These are phyloP conservation scores for Chlorodrepanis virens DNA, from an alignment of 2,113 vertebrate genomes.

Conservation along the genomic window DNA sequence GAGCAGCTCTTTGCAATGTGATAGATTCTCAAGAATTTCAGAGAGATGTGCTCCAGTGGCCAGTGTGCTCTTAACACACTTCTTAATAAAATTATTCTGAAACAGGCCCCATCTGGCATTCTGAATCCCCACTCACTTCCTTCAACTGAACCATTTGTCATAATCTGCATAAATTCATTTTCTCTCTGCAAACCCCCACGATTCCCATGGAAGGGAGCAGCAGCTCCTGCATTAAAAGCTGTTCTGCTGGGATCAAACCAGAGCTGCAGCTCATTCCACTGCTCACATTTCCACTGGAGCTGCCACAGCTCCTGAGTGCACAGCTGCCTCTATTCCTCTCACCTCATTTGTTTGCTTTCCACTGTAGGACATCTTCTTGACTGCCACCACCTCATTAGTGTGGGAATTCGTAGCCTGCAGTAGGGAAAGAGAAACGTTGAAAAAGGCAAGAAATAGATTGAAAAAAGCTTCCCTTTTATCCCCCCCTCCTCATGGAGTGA, in stretches of 20 bases:
- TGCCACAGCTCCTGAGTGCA: not conserved
- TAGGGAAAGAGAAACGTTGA: not conserved
- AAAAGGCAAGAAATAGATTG: not conserved
- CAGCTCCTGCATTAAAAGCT: not conserved
- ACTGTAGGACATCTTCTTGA: constrained; percentile 99
- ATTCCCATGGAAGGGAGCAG: not conserved
- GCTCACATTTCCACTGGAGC: not conserved
- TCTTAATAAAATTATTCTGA: not conserved
- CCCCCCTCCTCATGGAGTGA: not conserved
- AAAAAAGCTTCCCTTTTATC: not conserved
- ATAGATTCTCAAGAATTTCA: not conserved
- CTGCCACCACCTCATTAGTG: constrained; percentile 96
- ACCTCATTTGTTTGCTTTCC: constrained; percentile 98
- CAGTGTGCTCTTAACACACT: not conserved
- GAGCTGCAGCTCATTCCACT: not conserved
- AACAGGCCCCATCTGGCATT: not conserved
- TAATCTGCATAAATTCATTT: not conserved
- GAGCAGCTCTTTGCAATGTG: not conserved
- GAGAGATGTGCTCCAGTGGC: not conserved
- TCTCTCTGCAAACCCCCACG: not conserved
- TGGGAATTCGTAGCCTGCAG: constrained; percentile 91
- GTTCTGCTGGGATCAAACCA: not conserved
- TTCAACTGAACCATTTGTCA: not conserved
- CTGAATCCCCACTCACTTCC: not conserved
- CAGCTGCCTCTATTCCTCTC: constrained; percentile 23